Conservation (phyloP, 2,888 invertebrate species). For the Tachina lurida region DNA sequence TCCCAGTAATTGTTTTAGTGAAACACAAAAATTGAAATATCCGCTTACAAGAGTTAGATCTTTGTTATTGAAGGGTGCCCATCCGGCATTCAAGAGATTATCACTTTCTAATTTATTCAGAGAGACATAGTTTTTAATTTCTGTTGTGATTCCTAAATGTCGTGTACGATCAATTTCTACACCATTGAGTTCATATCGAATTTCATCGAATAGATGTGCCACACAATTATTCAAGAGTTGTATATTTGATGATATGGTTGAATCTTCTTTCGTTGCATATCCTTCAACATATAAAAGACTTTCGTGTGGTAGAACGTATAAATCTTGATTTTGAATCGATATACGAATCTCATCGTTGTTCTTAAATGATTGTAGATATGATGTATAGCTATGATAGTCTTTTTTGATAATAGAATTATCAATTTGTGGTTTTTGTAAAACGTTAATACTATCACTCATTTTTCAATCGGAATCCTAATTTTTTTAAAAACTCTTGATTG, state of each 20-base stretch:
- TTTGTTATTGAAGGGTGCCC: conserved; percentile 35
- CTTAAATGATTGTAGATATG: conserved; percentile 73
- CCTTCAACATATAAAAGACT: conserved; percentile 72
- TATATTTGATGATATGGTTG: conserved; percentile 50
- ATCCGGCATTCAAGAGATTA: conserved; percentile 67
- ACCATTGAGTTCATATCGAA: conserved; percentile 73
- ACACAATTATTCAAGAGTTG: conserved; percentile 63
- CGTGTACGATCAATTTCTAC: conserved; percentile 75
- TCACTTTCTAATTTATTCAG: conserved; percentile 72
- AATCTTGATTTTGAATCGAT: conserved; percentile 68
- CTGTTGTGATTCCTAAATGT: conserved; percentile 76
- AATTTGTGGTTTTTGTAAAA: conserved; percentile 52
- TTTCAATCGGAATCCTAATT: background rate
- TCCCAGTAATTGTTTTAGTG: conserved; percentile 77
- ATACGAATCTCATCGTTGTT: conserved; percentile 74
- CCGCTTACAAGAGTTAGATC: conserved; percentile 72
- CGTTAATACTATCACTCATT: conserved; percentile 64
- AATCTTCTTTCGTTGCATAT: conserved; percentile 56
- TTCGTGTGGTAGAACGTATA: conserved; percentile 71
- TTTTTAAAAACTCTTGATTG: conserved; percentile 57
- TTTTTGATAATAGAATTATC: conserved; percentile 73
- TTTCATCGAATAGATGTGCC: conserved; percentile 77
- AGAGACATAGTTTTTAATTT: conserved; percentile 79
- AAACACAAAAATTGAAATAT: conserved; percentile 75
- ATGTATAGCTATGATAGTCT: conserved; percentile 75